phyloP scores from a whole-genome alignment of 2,797 vertebrate species.

The Psittacula derbiana region DNA sequence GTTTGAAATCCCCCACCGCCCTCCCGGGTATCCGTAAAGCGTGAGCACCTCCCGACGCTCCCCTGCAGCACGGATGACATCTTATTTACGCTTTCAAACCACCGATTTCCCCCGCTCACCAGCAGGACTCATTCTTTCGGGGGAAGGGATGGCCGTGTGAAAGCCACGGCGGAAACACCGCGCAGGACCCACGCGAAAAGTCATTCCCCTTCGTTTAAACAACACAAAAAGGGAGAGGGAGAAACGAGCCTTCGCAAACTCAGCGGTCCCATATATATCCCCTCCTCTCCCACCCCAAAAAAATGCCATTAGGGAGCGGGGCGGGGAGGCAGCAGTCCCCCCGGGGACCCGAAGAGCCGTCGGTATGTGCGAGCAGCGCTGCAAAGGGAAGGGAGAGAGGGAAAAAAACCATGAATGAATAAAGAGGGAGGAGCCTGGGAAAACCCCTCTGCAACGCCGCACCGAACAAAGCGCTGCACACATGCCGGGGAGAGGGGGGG shows the following conservation, averaged over 20 bases:
- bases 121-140: neutral
- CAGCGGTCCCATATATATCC: neutral
- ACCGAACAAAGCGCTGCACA: constrained; percentile 78
- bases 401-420: constrained; percentile 79
- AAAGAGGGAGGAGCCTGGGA: constrained; percentile 91
- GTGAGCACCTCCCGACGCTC: neutral
- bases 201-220: neutral
- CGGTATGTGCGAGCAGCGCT: constrained; percentile 67
- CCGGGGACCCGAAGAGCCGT: constrained; percentile 42
- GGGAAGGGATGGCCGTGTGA: neutral
- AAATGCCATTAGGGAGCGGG: neutral
- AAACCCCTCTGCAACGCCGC: constrained; percentile 92
- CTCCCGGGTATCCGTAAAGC: neutral
- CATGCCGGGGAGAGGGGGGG: neutral
- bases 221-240: too few relatives aligned
- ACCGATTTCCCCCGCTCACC: neutral
- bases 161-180: neutral
- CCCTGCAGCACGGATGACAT: constrained; percentile 21
- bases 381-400: constrained; percentile 9
- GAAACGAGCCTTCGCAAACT: neutral
- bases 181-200: neutral
- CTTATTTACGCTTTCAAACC: constrained; percentile 12
- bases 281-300: neutral
- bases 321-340: neutral
- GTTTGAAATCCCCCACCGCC: neutral